These are phyloP conservation scores for Pseudanteris insignis DNA, from an alignment of 2,888 invertebrate genomes.

Conservation along the genomic window DNA sequence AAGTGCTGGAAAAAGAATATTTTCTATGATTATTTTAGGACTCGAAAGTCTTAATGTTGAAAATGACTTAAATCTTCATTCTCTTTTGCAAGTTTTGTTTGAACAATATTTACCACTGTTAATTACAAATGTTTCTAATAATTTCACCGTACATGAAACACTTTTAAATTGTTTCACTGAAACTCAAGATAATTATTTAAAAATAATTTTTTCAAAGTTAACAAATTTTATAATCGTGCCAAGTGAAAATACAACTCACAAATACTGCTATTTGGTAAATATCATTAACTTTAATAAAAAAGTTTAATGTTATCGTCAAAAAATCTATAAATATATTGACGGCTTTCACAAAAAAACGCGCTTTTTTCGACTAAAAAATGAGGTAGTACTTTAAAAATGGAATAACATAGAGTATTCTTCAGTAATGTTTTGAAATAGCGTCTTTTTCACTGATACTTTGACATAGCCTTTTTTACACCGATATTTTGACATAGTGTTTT, in stretches of 20 bases:
- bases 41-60: slow-evolving; percentile 55
- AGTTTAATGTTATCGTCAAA: not conserved
- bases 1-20: slow-evolving; percentile 56
- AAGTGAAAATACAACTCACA: slow-evolving; percentile 55
- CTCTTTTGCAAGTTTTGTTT: slow-evolving; percentile 57
- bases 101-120: slow-evolving; percentile 59
- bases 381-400: too few relatives aligned
- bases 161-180: slow-evolving; percentile 58
- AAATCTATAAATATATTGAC: too few relatives aligned
- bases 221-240: slow-evolving; percentile 53
- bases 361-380: too few relatives aligned
- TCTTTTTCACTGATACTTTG: too few relatives aligned
- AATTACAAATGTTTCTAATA: slow-evolving; percentile 48
- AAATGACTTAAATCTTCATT: slow-evolving; percentile 53
- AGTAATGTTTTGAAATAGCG: too few relatives aligned
- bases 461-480: too few relatives aligned
- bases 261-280: slow-evolving; percentile 58
- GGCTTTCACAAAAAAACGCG: too few relatives aligned
- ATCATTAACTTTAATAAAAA: not conserved
- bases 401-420: too few relatives aligned
- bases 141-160: slow-evolving; percentile 53
- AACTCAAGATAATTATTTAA: slow-evolving; percentile 50
- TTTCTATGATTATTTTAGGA: slow-evolving; percentile 60
- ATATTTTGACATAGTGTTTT: too few relatives aligned
- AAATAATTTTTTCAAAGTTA: slow-evolving; percentile 54